phyloP scores from a whole-genome alignment of 1,140 invertebrate genomes.

The Coelopa frigida region DNA sequence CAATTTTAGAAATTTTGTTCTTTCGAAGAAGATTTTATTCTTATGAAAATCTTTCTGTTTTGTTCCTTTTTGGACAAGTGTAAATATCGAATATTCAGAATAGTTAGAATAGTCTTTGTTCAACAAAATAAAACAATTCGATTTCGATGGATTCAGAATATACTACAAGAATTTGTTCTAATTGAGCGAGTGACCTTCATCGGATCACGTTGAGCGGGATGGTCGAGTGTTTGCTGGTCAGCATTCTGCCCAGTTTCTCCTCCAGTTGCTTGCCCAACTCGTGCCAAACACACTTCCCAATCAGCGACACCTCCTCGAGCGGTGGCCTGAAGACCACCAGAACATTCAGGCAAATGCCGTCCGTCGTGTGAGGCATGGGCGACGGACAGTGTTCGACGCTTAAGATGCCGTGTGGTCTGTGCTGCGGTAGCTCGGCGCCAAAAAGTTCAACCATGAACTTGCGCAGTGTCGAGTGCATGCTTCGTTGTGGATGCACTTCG shows the following conservation, averaged over 20 bases:
- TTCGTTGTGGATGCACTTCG: slow-evolving; percentile 80
- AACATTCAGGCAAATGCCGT: slow-evolving; percentile 77
- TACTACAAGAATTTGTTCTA: no score
- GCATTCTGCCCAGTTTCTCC: slow-evolving; percentile 57
- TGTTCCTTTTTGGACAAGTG: no score
- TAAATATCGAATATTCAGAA: no score
- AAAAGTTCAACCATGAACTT: slow-evolving; percentile 90
- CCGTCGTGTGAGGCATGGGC: slow-evolving; percentile 49
- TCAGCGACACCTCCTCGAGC: slow-evolving; percentile 74
- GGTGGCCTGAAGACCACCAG: slow-evolving; percentile 79
- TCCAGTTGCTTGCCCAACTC: slow-evolving; percentile 65
- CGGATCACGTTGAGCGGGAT: slow-evolving; percentile 74
- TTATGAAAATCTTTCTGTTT: no score
- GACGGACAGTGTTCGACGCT: slow-evolving; percentile 53
- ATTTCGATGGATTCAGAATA: no score
- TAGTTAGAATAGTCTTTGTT: no score
- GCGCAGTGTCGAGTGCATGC: slow-evolving; percentile 77
- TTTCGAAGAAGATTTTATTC: no score
- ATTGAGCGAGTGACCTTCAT: no score
- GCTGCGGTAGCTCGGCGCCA: slow-evolving; percentile 74
- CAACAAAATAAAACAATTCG: no score
- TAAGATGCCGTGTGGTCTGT: slow-evolving; percentile 75
- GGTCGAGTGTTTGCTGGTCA: slow-evolving; percentile 66
- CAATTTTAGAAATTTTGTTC: no score
- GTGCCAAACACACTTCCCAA: slow-evolving; percentile 84